Evolutionary conservation across 2,888 invertebrate genomes (phyloP).

Genomic region (Drosophila phalerata): DNA sequence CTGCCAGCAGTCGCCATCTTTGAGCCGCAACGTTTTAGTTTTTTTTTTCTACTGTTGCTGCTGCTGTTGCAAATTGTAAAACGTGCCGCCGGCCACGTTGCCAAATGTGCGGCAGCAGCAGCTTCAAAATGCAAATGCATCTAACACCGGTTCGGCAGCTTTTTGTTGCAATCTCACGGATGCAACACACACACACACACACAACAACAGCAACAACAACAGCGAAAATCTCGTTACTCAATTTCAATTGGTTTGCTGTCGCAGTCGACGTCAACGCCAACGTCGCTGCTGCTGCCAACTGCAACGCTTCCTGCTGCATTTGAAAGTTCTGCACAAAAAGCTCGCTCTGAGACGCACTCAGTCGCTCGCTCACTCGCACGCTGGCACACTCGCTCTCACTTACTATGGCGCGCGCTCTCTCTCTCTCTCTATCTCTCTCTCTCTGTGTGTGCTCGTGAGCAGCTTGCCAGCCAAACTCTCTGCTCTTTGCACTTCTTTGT

Average conservation of each 20-base stretch:
- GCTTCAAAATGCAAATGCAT: constrained; percentile 78
- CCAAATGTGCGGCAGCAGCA: constrained; percentile 56
- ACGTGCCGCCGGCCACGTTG: constrained; percentile 71
- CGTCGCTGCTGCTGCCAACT: constrained; percentile 31
- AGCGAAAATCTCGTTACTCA: constrained; percentile 78
- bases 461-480: constrained; percentile 35
- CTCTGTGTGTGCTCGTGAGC: constrained; percentile 12
- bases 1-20: constrained; percentile 69
- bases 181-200: constrained; percentile 48
- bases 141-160: constrained; percentile 81
- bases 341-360: constrained; percentile 10
- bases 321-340: constrained; percentile 68
- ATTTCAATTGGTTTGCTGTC: constrained; percentile 76
- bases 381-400: constrained; percentile 16
- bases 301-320: constrained; percentile 67
- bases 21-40: constrained; percentile 47
- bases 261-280: constrained; percentile 22
- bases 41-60: constrained; percentile 20
- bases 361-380: constrained; percentile 19
- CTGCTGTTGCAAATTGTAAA: constrained; percentile 66
- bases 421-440: not conserved
- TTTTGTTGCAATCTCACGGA: constrained; percentile 66
- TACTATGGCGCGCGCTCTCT: constrained; percentile 2
- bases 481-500: constrained; percentile 78
- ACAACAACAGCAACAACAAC: constrained; percentile 18